Evolutionary conservation across 2,888 invertebrate species (phyloP), one percentile per base, ranked within the genome.

Genomic region (Ophion obscuratus): DNA sequence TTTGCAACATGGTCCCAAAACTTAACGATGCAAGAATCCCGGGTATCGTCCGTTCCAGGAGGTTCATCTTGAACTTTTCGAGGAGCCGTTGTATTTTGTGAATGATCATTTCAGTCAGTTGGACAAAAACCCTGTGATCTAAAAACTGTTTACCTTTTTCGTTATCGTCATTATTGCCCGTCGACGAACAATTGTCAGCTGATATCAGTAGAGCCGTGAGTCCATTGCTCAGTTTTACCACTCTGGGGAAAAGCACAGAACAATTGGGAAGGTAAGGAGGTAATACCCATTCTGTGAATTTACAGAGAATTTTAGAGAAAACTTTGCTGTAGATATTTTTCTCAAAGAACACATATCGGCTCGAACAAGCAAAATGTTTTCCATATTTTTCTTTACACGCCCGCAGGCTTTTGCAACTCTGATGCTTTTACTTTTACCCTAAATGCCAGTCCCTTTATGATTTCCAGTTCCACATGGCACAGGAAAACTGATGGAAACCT

Each of bases 151-250:
- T 44, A 68, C 68, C 11, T 68, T 68, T 68, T 47, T 20, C 4
- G n/a, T 68, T 24, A 1, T 14, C 3, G 24, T 6, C 14, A 6
- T 7, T 10, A 40, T 5, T 20, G 14, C 1, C 5, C 2, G 20
- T 11, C 7, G 20, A 14, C 14, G 17, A 24, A 20, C 53, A 6
- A 24, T 66, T 3, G 31, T 44, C 70, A 92, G 97, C 97, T 9
- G 97, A 96, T 90, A 97, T 96, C 7, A 97, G 94, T 64, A 97
- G 94, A 4, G 96, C 97, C 79, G 95, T 96, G 87, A 97, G 92
- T 0, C 97, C 97, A 95, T 97, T 97, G 83, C 95, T 94, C 79
- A 97, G 94, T 64, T 95, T 94, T 76, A 97, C 95, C 1, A 96
- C 96, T 92, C 96, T 96, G 89, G 94, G 40, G 9, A 6, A 57